Conservation (phyloP, 2,113 vertebrate genomes). For the Tetrao urogallus region DNA sequence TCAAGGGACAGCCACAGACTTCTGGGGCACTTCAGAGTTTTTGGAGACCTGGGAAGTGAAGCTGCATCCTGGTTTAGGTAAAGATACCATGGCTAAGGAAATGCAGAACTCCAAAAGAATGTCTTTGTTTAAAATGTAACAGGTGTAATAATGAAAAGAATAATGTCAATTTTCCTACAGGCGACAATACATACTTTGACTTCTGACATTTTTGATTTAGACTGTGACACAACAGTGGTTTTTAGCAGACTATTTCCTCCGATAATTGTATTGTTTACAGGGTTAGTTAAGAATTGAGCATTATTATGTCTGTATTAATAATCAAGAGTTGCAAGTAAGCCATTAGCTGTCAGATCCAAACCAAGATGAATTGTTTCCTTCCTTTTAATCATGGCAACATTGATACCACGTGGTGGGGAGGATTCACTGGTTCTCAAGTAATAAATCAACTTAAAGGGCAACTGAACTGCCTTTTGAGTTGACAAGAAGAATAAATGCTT, state of each 20-base stretch:
- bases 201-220: background rate
- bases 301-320: background rate
- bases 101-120: background rate
- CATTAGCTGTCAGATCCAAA: background rate
- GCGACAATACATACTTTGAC: background rate
- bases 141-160: background rate
- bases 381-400: background rate
- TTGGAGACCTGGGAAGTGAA: background rate
- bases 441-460: background rate
- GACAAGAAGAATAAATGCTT: background rate
- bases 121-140: background rate
- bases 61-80: background rate
- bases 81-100: background rate
- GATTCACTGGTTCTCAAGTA: background rate
- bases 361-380: background rate
- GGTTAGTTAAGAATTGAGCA: conserved; percentile 14
- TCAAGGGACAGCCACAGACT: background rate
- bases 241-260: background rate
- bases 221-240: background rate
- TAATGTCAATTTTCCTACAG: background rate
- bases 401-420: background rate
- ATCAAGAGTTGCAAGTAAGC: background rate
- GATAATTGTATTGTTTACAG: background rate
- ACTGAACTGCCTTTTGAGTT: background rate
- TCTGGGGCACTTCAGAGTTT: background rate